Base-by-base conservation (phyloP, 1,140 invertebrate genomes). In the Monochamus saltuarius region DNA sequence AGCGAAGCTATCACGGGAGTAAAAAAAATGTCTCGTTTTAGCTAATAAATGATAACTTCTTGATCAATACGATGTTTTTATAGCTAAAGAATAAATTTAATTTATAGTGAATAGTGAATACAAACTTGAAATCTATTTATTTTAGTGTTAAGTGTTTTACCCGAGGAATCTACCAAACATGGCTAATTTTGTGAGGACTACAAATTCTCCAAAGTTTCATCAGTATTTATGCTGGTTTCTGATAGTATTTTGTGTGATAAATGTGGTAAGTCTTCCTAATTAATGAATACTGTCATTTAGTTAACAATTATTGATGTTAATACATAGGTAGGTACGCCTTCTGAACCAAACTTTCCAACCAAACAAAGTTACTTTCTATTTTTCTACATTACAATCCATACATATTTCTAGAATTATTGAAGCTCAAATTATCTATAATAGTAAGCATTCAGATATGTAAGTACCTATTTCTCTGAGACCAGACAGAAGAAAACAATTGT, bases 381-480 rank as follows among this genome's bases (percentile, higher is more conserved):
- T n/a, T n/a, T n/a, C n/a, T n/a, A n/a, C n/a, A n/a, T n/a, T n/a
- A n/a, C 6, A 6, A 29, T 2, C 6, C 2, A 29, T 29, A 29
- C 2, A 29, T 29, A 29, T 29, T 29, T 29, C 22, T 6, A 29
- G 22, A 29, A 29, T 29, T 3, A 29, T 29, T 29, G 22, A 29
- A 29, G 22, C 22, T 29, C 6, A 6, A 29, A 29, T 29, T n/a
- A n/a, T n/a, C n/a, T n/a, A n/a, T n/a, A n/a, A 62, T 49, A 62
- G 43, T 53, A 66, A 16, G 39, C 55, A 65, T 36, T 68, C 69
- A 8, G 66, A 67, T n/a, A n/a, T n/a, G n/a, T n/a, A n/a, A n/a
- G n/a, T n/a, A n/a, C n/a, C n/a, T n/a, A n/a, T n/a, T n/a, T n/a
- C n/a, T n/a, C n/a, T n/a, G n/a, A n/a, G n/a, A n/a, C n/a, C n/a